Base-by-base conservation (phyloP, 2,113 vertebrate genomes). In the Numida meleagris region DNA sequence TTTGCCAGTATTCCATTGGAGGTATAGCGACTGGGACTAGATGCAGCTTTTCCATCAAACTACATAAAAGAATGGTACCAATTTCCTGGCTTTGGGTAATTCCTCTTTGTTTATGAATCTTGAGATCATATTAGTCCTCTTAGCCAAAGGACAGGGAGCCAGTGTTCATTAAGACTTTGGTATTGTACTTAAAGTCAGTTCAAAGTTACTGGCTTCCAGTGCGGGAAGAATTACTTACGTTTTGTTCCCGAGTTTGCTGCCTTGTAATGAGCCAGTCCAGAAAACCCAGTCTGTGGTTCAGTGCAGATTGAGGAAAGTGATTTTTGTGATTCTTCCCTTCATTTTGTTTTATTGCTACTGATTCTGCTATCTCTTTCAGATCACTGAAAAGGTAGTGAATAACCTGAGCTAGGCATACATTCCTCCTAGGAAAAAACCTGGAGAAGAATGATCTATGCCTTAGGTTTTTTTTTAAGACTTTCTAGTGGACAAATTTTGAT, bases 21-120 rank as follows among this genome's bases (percentile, higher is more conserved):
- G 48, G 19, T 62, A 55, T 6, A 88, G 34, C 50, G 51, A 19
- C 48, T 66, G 63, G 67, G 83, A 29, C 79, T 77, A 51, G 36
- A 27, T 74, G 34, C 61, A 92, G 61, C 46, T 15, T 83, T 93
- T 90, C 57, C 46, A 65, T 94, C 82, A 61, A 67, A 89, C 63
- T 62, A 21, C 34, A 4, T 70, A 21, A 80, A 86, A 71, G 57
- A 92, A 75, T 75, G 73, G 68, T 80, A 83, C 55, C 40, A 23
- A 29, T 91, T 96, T 86, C 65, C 72, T 93, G 55, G 86, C 66
- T 58, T 90, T 79, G 79, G 53, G 82, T 0, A 3, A 33, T 53
- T 80, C 34, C 61, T 63, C 55, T 77, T 88, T 89, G 24, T 95
- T 93, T 88, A 46, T 88, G 42, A 34, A 40, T 71, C 90, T 80